Evolutionary conservation across 2,113 vertebrate species (phyloP).

Genomic region (Actenoides lindsayi): DNA sequence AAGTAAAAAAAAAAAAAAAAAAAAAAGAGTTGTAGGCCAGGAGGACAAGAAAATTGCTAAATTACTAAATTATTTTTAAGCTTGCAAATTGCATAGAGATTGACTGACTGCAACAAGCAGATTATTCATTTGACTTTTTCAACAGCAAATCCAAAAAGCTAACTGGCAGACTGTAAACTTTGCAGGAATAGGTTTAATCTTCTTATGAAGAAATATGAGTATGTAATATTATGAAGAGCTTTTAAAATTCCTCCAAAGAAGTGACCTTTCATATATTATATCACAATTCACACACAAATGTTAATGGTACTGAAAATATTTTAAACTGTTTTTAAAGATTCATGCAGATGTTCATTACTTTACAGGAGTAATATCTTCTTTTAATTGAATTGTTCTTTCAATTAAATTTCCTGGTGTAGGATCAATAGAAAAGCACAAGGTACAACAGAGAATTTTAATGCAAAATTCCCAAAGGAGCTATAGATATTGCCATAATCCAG

Average conservation of each 20-base stretch:
- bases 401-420: not conserved
- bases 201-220: not conserved
- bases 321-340: not conserved
- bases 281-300: not conserved
- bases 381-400: constrained; percentile 7
- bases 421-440: not conserved
- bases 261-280: not conserved
- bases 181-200: not conserved
- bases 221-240: not conserved
- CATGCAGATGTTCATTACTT: not conserved
- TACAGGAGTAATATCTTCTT: not conserved
- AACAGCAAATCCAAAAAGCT: not conserved
- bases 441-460: not conserved
- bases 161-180: not conserved
- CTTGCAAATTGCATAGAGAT: not conserved
- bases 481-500: not conserved
- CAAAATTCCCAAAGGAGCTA: not conserved
- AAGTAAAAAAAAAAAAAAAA: not conserved
- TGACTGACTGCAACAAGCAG: not conserved
- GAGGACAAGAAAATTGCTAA: not conserved
- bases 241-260: not conserved
- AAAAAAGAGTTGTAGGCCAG: not conserved
- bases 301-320: not conserved
- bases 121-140: not conserved
- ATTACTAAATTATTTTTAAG: not conserved